Base-by-base conservation (phyloP, 2,888 invertebrate genomes). In the Metopia argyrocephala region DNA sequence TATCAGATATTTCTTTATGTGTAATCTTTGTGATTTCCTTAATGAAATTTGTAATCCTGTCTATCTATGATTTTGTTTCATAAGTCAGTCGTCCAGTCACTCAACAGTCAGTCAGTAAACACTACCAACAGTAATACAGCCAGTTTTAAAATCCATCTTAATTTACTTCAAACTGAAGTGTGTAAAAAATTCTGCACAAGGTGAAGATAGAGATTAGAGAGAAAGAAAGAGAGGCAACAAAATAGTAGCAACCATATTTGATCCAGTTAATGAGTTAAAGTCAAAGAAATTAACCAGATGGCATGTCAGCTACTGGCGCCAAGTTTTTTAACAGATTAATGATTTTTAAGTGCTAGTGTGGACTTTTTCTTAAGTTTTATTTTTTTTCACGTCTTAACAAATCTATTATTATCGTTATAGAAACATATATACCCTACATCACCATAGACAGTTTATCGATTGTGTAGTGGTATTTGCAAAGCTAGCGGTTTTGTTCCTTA, bases 231-330 rank as follows among this genome's bases (percentile, higher is more conserved):
- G 59, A 61, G 21, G 31, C 66, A 27, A 38, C 38, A 9, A 38
- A 9, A 38, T 38, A 15, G 38, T 15, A 38, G 38, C 3, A 52
- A 23, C 27, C 45, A 76, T 45, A 50, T 64, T 70, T 38, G 64
- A 76, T 70, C n/a, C 25, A 52, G 50, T 56, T 21, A 61, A 61
- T 64, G 5, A 48, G 23, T 31, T 27, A 23, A 12, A 48, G 5
- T 28, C 54, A 48, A 9, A 50, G 27, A 50, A 59, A 59, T 66
- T 3, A 52, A 31, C 56, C 62, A 48, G 68, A 69, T 76, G 76
- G n/a, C 69, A 48, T 76, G 64, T 69, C 76, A 56, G 76, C 76
- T 64, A 57, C 69, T 76, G 69, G 69, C 69, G 76, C 76, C 69
- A 76, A 18, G 15, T 52, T 56, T 27, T 56, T 27, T n/a, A 76